phyloP scores from a whole-genome alignment of 2,113 vertebrate genomes.

The Corydoras sp. region DNA sequence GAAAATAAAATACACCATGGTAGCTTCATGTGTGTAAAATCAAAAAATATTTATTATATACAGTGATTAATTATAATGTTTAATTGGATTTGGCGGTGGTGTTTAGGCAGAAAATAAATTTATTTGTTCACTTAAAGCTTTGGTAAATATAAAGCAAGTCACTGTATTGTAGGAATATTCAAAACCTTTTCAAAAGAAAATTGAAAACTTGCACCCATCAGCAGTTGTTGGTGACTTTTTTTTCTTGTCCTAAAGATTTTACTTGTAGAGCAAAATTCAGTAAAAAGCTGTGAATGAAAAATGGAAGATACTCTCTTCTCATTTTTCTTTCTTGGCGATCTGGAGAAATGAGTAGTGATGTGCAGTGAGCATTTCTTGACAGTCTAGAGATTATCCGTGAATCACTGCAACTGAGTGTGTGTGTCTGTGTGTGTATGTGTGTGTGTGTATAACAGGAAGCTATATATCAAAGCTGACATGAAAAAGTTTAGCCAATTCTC shows the following conservation, averaged over 20 bases:
- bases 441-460: not conserved
- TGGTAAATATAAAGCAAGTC: too few species aligned
- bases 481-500: not conserved
- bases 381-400: constrained; percentile 18
- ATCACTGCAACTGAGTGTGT: not conserved
- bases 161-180: too few species aligned
- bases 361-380: constrained; percentile 18
- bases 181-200: too few species aligned
- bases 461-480: not conserved
- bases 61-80: too few species aligned
- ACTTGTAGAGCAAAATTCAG: not conserved
- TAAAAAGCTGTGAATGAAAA: not conserved
- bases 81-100: too few species aligned
- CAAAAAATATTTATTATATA: too few species aligned
- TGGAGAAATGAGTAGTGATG: constrained; percentile 15
- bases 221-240: not conserved
- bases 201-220: not conserved
- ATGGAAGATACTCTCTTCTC: not conserved
- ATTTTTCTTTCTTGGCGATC: constrained; percentile 3
- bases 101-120: too few species aligned
- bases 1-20: too few species aligned
- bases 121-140: too few species aligned
- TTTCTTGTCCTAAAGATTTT: not conserved
- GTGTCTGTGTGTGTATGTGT: not conserved
- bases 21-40: too few species aligned